phyloP scores from a whole-genome alignment of 2,888 invertebrate genomes.

The Lagria hirta region DNA sequence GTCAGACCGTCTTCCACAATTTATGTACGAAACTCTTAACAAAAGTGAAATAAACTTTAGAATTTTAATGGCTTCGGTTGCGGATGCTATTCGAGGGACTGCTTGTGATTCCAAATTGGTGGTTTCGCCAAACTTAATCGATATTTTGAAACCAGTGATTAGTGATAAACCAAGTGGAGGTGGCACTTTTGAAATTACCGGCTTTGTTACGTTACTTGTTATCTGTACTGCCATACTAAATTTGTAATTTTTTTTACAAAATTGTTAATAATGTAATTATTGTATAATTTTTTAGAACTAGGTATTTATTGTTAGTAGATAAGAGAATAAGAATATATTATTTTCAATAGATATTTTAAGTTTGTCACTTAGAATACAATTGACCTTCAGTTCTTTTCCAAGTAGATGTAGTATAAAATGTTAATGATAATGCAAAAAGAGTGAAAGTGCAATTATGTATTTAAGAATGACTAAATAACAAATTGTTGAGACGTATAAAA shows the following conservation, averaged over 20 bases:
- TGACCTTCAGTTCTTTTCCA: no score
- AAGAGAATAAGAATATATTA: no score
- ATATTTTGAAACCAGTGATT: slow-evolving; percentile 23
- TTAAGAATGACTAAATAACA: no score
- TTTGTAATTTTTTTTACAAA: slow-evolving; percentile 13
- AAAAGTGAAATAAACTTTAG: slow-evolving; percentile 69
- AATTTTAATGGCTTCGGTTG: slow-evolving; percentile 67
- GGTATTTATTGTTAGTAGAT: no score
- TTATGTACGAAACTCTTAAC: slow-evolving; percentile 67
- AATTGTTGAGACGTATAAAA: no score
- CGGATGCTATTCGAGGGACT: slow-evolving; percentile 71
- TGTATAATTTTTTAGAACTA: no score
- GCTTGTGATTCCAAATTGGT: slow-evolving; percentile 64
- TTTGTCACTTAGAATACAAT: no score
- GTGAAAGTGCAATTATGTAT: no score
- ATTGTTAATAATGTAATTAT: slow-evolving; percentile 14
- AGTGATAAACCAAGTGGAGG: slow-evolving; percentile 1
- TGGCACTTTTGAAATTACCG: neutral
- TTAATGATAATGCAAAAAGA: no score
- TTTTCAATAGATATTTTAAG: no score
- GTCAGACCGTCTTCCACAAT: slow-evolving; percentile 70
- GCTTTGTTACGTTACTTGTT: slow-evolving; percentile 1
- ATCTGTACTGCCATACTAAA: slow-evolving; percentile 12
- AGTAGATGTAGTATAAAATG: no score
- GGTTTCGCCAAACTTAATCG: slow-evolving; percentile 36